Conservation (phyloP, 1,140 invertebrate genomes). For the Calycopis cecrops region DNA sequence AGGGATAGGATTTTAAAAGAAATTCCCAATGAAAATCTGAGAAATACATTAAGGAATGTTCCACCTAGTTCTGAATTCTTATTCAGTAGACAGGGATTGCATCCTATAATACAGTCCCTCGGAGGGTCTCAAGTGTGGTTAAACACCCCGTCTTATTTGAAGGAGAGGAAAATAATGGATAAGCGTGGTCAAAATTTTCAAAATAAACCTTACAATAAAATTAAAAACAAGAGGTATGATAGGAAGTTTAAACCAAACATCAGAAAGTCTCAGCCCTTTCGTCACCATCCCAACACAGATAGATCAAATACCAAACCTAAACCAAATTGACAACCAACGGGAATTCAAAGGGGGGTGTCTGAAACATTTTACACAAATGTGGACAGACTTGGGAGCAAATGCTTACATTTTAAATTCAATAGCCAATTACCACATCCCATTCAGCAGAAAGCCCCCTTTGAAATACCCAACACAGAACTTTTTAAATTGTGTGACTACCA, state of each 20-base stretch:
- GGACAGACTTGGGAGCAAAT: slow-evolving; percentile 3
- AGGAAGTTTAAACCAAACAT: background rate
- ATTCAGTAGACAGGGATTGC: background rate
- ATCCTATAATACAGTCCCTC: slow-evolving; percentile 2
- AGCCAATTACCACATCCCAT: slow-evolving; percentile 28
- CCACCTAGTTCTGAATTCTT: slow-evolving; percentile 14
- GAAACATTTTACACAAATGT: background rate
- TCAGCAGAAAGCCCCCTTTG: slow-evolving; percentile 30
- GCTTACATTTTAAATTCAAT: slow-evolving; percentile 23
- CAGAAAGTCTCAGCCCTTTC: background rate
- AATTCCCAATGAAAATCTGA: slow-evolving; percentile 11
- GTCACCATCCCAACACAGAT: background rate
- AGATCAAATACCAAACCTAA: background rate
- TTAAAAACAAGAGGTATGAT: background rate
- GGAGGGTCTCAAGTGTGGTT: slow-evolving; percentile 9
- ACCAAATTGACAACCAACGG: background rate
- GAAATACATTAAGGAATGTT: slow-evolving; percentile 8
- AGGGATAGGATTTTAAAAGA: slow-evolving; percentile 27
- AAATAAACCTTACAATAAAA: background rate
- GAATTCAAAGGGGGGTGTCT: slow-evolving; percentile 6
- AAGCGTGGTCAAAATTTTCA: background rate
- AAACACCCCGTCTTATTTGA: slow-evolving; percentile 10
- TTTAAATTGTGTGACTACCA: background rate
- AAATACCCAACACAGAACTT: no score
- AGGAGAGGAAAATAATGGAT: background rate